Evolutionary conservation across 2,113 vertebrate genomes (phyloP).

Genomic region (Jaculus jaculus): DNA sequence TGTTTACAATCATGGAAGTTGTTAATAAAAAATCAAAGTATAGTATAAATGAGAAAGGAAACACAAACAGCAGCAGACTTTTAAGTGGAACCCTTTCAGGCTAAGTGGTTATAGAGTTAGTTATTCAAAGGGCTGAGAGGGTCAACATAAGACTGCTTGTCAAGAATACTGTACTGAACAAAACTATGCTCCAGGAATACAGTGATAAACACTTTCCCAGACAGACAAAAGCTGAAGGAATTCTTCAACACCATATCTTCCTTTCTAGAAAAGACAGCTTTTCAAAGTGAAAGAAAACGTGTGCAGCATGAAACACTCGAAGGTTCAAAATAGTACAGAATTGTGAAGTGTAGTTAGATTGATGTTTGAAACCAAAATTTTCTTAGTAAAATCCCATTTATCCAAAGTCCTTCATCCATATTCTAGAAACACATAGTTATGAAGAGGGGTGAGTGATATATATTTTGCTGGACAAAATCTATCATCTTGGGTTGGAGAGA

Average conservation of each 20-base stretch:
- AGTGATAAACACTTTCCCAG: not conserved
- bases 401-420: not conserved
- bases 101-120: no score
- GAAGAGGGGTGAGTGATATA: not conserved
- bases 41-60: no score
- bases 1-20: no score
- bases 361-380: not conserved
- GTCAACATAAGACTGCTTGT: no score
- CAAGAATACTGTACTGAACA: not conserved
- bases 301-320: not conserved
- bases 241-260: not conserved
- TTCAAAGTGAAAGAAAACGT: not conserved
- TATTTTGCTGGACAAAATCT: not conserved
- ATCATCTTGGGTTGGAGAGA: not conserved
- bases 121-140: no score
- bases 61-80: no score
- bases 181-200: not conserved
- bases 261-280: not conserved
- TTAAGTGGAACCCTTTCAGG: no score
- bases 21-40: no score
- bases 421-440: constrained; percentile 22
- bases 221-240: not conserved
- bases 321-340: not conserved
- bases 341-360: not conserved
- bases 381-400: not conserved